Conservation (phyloP, 2,113 vertebrate species). For the Apus apus region DNA sequence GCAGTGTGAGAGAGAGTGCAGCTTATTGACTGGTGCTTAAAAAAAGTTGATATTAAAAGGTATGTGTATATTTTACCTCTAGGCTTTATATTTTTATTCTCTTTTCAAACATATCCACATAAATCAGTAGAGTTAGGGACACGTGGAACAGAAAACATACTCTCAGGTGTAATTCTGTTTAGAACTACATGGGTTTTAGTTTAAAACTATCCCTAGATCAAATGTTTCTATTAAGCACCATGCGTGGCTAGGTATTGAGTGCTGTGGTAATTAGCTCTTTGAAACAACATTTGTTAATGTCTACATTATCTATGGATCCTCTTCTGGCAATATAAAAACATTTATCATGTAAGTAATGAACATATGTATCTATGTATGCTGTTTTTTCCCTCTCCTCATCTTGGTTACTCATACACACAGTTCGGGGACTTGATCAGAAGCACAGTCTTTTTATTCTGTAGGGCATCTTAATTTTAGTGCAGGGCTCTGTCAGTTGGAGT, state of each 20-base stretch:
- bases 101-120: background rate
- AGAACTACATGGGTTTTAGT: background rate
- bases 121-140: background rate
- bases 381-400: background rate
- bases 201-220: background rate
- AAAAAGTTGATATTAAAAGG: background rate
- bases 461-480: background rate
- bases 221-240: background rate
- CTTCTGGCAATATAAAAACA: background rate
- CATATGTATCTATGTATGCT: background rate
- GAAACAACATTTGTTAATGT: background rate
- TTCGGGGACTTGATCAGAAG: background rate
- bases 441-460: background rate
- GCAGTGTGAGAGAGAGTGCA: background rate
- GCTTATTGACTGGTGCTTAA: background rate
- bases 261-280: background rate
- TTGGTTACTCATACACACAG: background rate
- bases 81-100: background rate
- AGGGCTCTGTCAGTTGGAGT: background rate
- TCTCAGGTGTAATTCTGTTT: background rate
- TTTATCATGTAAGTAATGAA: background rate
- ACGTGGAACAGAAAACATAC: background rate
- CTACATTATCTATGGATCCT: background rate
- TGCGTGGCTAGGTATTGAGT: background rate
- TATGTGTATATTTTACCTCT: fast-evolving